phyloP scores from a whole-genome alignment of 2,888 invertebrate genomes.

The Limenitis camilla region DNA sequence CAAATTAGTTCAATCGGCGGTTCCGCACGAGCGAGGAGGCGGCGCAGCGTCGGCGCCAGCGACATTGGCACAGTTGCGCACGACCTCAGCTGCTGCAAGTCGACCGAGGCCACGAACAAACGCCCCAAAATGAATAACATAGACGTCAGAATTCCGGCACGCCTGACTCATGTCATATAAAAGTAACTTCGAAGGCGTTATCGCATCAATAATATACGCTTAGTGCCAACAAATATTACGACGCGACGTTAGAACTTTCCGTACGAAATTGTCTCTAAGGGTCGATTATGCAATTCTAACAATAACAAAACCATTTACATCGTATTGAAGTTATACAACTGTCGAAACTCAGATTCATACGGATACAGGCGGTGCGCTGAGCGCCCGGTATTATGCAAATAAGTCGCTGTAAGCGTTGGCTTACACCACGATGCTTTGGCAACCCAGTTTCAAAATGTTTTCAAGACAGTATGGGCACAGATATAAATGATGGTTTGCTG shows the following conservation, averaged over 20 bases:
- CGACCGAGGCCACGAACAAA: slow-evolving; percentile 64
- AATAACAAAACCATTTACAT: slow-evolving; percentile 36
- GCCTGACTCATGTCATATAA: slow-evolving; percentile 60
- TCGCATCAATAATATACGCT: slow-evolving; percentile 38
- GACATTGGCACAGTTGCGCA: slow-evolving; percentile 73
- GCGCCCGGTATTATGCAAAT: slow-evolving; percentile 69
- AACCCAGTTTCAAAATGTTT: slow-evolving; percentile 69
- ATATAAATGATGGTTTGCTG: slow-evolving; percentile 28
- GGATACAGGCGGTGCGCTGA: slow-evolving; percentile 46
- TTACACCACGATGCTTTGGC: slow-evolving; percentile 69
- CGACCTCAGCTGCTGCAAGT: slow-evolving; percentile 58
- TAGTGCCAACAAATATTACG: slow-evolving; percentile 50
- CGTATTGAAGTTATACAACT: slow-evolving; percentile 48
- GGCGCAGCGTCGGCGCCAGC: slow-evolving; percentile 38
- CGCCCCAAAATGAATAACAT: slow-evolving; percentile 62
- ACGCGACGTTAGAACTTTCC: slow-evolving; percentile 38
- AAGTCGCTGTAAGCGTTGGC: slow-evolving; percentile 56
- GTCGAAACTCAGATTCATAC: slow-evolving; percentile 46
- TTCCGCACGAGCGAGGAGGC: slow-evolving; percentile 60
- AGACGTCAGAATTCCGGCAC: slow-evolving; percentile 60
- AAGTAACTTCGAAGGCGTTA: slow-evolving; percentile 45
- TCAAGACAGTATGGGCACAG: slow-evolving; percentile 58
- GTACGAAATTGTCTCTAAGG: slow-evolving; percentile 29
- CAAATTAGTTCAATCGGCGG: slow-evolving; percentile 33
- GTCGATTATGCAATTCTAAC: slow-evolving; percentile 30